phyloP scores from a whole-genome alignment of 2,888 invertebrate genomes.

The Thymelicus lineola region DNA sequence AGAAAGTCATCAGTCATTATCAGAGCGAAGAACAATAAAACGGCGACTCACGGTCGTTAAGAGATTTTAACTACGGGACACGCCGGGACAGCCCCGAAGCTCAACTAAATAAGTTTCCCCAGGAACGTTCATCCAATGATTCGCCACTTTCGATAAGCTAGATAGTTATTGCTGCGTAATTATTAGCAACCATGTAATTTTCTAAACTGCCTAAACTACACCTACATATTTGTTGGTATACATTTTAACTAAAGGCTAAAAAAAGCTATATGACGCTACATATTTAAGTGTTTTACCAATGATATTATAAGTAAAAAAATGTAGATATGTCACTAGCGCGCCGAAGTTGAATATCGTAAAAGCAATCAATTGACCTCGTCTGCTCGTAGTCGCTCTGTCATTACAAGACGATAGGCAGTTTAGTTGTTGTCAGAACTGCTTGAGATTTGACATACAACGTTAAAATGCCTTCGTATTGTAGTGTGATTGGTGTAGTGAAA shows the following conservation, averaged over 20 bases:
- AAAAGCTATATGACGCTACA: not conserved
- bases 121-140: conserved; percentile 59
- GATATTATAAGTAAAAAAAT: no score
- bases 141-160: conserved; percentile 30
- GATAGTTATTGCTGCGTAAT: conserved; percentile 51
- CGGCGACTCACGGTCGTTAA: conserved; percentile 77
- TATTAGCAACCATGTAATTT: conserved; percentile 22
- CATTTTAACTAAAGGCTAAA: conserved; percentile 1
- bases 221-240: not conserved
- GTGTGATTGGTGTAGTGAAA: no score
- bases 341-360: no score
- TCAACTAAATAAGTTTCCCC: conserved; percentile 38
- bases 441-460: no score
- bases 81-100: conserved; percentile 52
- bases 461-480: no score
- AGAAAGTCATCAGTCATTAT: conserved; percentile 82
- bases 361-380: no score
- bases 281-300: conserved; percentile 31
- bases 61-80: conserved; percentile 68
- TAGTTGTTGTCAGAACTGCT: no score
- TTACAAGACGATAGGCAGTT: no score
- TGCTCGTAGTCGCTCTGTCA: no score
- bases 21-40: conserved; percentile 78
- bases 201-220: not conserved
- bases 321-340: no score